phyloP scores from a whole-genome alignment of 2,888 invertebrate genomes.

The Lasioglossum oenotherae region DNA sequence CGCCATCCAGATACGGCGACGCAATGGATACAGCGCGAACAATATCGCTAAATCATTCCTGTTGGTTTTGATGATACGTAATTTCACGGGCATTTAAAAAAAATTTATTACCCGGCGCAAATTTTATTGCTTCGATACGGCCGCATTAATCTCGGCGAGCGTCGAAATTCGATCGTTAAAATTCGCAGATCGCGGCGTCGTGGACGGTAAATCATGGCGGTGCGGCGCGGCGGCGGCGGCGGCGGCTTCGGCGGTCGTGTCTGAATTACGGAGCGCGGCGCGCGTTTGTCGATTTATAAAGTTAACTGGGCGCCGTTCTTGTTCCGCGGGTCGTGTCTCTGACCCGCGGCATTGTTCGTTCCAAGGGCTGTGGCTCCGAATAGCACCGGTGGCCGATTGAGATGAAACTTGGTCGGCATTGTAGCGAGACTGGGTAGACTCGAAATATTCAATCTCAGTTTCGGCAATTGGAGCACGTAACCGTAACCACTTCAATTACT shows the following conservation, averaged over 20 bases:
- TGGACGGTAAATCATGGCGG: conserved; percentile 5
- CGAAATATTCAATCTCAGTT: neutral
- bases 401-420: conserved; percentile 2
- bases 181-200: neutral
- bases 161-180: conserved; percentile 9
- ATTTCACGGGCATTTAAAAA: conserved; percentile 2
- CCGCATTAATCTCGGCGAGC: conserved; percentile 9
- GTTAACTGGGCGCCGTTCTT: conserved; percentile 12
- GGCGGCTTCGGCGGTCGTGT: neutral
- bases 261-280: conserved; percentile 18
- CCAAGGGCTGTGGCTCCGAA: neutral
- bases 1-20: neutral
- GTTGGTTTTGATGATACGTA: conserved; percentile 17
- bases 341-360: conserved; percentile 23
- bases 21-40: neutral
- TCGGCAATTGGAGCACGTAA: neutral
- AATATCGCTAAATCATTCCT: conserved; percentile 14
- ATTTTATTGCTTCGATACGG: conserved; percentile 7
- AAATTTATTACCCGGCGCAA: conserved; percentile 4
- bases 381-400: neutral
- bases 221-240: neutral
- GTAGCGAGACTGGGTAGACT: neutral
- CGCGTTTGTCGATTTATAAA: conserved; percentile 30
- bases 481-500: too few relatives aligned
- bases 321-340: conserved; percentile 7